These are phyloP conservation scores for Montipora capitata DNA, from an alignment of 92 coral and sea anemone genomes.

Conservation along the genomic window DNA sequence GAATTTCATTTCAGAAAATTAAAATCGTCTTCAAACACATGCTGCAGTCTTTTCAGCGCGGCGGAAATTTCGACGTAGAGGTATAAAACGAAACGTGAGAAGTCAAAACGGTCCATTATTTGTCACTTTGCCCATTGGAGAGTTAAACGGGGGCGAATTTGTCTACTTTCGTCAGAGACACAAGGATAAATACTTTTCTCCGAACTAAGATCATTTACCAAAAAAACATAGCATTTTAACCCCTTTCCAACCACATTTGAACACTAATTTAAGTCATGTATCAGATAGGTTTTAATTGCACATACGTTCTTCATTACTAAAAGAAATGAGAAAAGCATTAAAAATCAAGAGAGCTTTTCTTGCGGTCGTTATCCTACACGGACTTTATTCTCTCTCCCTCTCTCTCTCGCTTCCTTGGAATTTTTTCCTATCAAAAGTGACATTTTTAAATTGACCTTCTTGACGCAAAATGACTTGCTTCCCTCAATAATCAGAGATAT, in stretches of 20 bases:
- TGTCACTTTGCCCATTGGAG: background rate
- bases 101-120: background rate
- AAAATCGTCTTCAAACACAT: background rate
- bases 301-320: too few relatives aligned
- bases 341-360: background rate
- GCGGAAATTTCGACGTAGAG: background rate
- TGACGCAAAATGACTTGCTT: background rate
- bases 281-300: too few relatives aligned
- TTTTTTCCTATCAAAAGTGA: background rate
- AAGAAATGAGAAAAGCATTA: too few relatives aligned
- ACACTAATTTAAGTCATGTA: background rate
- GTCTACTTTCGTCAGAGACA: background rate
- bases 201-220: constrained; percentile 2
- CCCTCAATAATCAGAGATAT: constrained; percentile 2
- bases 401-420: background rate
- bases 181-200: background rate
- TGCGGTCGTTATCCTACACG: background rate
- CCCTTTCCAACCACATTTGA: background rate
- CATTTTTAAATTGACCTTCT: background rate
- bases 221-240: constrained; percentile 5
- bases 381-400: background rate
- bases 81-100: background rate
- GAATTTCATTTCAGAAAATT: constrained; percentile 22
- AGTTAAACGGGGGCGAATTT: background rate
- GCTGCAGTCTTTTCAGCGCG: background rate